Base-by-base conservation (phyloP, 1,140 invertebrate genomes). In the Platyura marginata region DNA sequence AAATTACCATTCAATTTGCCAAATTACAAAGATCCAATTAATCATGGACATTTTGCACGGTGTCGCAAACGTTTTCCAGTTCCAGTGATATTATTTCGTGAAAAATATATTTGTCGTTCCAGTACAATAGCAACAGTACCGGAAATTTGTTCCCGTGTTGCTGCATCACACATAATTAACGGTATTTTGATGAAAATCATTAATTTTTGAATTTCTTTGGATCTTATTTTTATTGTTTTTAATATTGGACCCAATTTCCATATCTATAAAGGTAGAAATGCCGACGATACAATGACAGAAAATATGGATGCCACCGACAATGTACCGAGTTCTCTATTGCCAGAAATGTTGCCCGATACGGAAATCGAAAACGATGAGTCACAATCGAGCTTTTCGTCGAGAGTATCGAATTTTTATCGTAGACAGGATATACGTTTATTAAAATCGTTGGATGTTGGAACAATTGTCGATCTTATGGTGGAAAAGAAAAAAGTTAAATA, bases 401-500 rank as follows among this genome's bases (percentile, higher is more conserved):
- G 20, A 53, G 50, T 46, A 56, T 57, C 41, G 70, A 78, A 66
- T 68, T 54, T 72, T 80, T 22, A 64, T 83, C 44, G 74, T 70
- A n/a, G n/a, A 51, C 71, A 76, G 48, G 83, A 89, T 53, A 84
- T 85, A 34, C 71, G 74, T 40, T 57, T 87, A 23, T 57, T 88
- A 3, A 81, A 81, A 57, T 65, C 68, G 3, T 68, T 85, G 20
- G 76, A 77, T 49, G 77, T 87, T 21, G 70, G 70, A 42, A 79
- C 76, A 34, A 89, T 89, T 45, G 74, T 82, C 47, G 83, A 89
- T 59, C 71, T 89, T 29, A 89, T 89, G 84, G 81, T 89, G 2
- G 83, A 89, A 59, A 85, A 85, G 55, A 84, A 85, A 49, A 88
- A 88, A 68, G 77, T 83, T 11, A 88, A 88, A 62, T 87, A 79